A percentile compares a stretch with the other conserved stretches of the same genome.
These are phyloP conservation scores for Sylvilagus floridanus DNA, from an alignment of 2,797 vertebrate species.

Conservation along the genomic window DNA sequence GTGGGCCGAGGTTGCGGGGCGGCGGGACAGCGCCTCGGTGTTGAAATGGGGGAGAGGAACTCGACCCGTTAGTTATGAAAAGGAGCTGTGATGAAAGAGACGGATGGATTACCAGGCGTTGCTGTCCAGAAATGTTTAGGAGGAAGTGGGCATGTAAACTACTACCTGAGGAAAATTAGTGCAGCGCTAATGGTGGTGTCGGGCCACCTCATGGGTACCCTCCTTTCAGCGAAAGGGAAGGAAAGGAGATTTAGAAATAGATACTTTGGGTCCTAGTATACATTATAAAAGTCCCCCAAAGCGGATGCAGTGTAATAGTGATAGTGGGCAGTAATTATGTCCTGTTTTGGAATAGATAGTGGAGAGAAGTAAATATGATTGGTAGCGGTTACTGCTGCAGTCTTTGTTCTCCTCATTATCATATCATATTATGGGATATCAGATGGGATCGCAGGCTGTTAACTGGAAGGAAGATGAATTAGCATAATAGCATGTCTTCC, in stretches of 20 bases:
- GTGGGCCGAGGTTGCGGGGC: slow-evolving; percentile 70
- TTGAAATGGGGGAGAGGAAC: slow-evolving; percentile 86
- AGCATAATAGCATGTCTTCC: slow-evolving; percentile 76
- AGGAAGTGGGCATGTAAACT: slow-evolving; percentile 84
- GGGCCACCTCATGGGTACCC: neutral
- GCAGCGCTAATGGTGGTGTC: slow-evolving; percentile 20
- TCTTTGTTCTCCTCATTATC: slow-evolving; percentile 86
- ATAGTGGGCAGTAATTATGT: neutral
- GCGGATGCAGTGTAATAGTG: neutral
- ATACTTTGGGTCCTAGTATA: slow-evolving; percentile 45
- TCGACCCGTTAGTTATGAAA: slow-evolving; percentile 87
- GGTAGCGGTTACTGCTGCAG: slow-evolving; percentile 37
- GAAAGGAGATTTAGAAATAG: slow-evolving; percentile 36
- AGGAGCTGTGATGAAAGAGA: slow-evolving; percentile 86
- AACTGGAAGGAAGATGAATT: slow-evolving; percentile 79
- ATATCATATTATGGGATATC: slow-evolving; percentile 83
- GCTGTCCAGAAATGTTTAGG: slow-evolving; percentile 81
- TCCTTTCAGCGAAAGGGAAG: slow-evolving; percentile 17
- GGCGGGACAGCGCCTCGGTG: slow-evolving; percentile 77
- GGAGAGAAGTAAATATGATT: slow-evolving; percentile 30
- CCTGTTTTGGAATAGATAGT: slow-evolving; percentile 25
- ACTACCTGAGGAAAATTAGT: slow-evolving; percentile 51
- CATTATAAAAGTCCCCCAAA: neutral
- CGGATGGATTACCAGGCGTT: slow-evolving; percentile 83
- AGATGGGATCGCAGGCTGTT: slow-evolving; percentile 80